A percentile compares a stretch with the other conserved stretches of the same genome.
These are phyloP conservation scores for Neolamprologus tretocephalus DNA, from an alignment of 2,113 vertebrate species.

Conservation along the genomic window DNA sequence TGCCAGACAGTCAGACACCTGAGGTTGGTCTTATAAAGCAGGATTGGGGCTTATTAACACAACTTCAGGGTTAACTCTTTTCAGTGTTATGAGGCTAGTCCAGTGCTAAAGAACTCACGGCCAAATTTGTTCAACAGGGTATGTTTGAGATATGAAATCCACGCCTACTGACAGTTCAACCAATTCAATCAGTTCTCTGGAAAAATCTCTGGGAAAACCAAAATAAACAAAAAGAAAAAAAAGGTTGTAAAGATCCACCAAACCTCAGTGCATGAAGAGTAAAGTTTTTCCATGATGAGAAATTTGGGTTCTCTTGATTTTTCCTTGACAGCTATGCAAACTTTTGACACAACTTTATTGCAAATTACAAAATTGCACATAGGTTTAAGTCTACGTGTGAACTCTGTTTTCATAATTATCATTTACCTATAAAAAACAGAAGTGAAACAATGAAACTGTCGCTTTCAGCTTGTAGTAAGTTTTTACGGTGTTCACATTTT, in stretches of 20 bases:
- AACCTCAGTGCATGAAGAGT: neutral
- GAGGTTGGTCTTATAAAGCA: neutral
- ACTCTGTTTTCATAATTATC: neutral
- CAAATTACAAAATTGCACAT: neutral
- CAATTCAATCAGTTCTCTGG: neutral
- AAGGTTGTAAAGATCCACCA: neutral
- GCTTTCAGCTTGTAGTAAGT: neutral
- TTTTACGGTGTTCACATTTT: neutral
- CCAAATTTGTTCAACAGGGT: neutral
- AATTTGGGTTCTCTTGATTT: neutral
- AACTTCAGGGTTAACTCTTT: neutral
- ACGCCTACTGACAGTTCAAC: neutral
- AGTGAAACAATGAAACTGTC: neutral
- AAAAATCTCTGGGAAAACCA: neutral
- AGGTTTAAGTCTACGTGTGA: neutral
- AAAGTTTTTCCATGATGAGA: rapidly evolving
- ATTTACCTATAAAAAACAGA: neutral
- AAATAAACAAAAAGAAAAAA: neutral
- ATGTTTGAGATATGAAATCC: neutral
- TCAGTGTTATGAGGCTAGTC: rapidly evolving
- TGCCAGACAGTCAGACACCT: neutral
- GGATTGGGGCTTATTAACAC: neutral
- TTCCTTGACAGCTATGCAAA: neutral
- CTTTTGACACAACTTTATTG: rapidly evolving
- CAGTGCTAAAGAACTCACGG: rapidly evolving